phyloP scores from a whole-genome alignment of 2,113 vertebrate genomes.

The Riparia riparia region DNA sequence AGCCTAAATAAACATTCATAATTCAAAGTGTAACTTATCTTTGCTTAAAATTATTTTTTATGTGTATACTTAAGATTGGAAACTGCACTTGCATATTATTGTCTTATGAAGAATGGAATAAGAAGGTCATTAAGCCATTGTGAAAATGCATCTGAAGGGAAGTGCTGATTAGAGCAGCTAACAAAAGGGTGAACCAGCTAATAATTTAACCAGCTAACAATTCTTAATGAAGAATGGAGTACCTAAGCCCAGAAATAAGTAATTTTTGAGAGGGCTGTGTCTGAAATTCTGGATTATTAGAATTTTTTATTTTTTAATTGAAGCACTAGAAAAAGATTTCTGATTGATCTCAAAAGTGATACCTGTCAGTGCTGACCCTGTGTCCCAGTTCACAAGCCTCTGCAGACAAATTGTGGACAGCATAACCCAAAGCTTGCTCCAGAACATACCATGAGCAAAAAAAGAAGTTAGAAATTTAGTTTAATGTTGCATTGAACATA shows the following conservation, averaged over 20 bases:
- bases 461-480: not conserved
- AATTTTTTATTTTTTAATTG: not conserved
- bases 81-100: not conserved
- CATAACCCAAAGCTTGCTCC: not conserved
- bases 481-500: not conserved
- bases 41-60: not conserved
- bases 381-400: not conserved
- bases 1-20: not conserved
- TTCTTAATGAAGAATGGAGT: not conserved
- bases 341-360: not conserved
- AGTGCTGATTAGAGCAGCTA: not conserved
- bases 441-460: not conserved
- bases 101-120: not conserved
- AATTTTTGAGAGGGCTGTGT: not conserved
- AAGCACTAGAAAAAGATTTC: not conserved
- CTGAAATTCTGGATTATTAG: not conserved
- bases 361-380: not conserved
- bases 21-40: not conserved
- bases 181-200: not conserved
- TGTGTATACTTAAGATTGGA: not conserved
- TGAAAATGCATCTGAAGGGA: not conserved
- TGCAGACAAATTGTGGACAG: not conserved
- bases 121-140: not conserved
- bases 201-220: not conserved
- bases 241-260: not conserved